Evolutionary conservation across 2,888 invertebrate genomes (phyloP), one percentile per base, ranked within the genome.

Genomic region (Temnothorax unifasciatus): DNA sequence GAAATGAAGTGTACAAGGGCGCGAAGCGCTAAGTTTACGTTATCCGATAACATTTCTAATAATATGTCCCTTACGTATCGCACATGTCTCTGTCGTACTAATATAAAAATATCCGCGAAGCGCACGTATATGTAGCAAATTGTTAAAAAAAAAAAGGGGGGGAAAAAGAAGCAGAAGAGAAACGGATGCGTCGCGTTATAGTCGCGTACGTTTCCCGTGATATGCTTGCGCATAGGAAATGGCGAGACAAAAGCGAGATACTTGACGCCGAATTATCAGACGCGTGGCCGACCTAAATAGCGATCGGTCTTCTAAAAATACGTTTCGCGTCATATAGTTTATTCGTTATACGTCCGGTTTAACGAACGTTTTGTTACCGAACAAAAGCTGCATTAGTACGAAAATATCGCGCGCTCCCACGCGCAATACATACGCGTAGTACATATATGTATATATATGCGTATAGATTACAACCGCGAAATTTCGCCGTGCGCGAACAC

Each of bases 271-370:
- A 81, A 81, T 81, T 81, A 81, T 81, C 38, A 38, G 59, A 81
- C 73, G 73, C 59, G 29, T 54, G 57, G 57, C 11, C 59, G 59
- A 79, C 73, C 69, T 61, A 59, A 81, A 81, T 81, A 73, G 59
- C 59, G 57, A 2, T 34, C 59, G 44, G n/a, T 18, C 29, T 41
- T 25, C 79, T 73, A 81, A 81, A 81, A 81, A 81, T 81, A 81
- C 47, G 73, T 38, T 73, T 81, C 59, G 59, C 79, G 79, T 81
- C 79, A 81, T 81, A 73, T 73, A 38, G 73, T 81, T 81, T 81
- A 81, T 73, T 47, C 59, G 75, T 6, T 21, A 21, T 52, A 64
- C 82, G 76, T 76, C 76, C 82, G 52, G 82, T 82, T 82, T 76
- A 82, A 82, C 76, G 63, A 76, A 74, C 74, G 63, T 77, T 77